Evolutionary conservation across 2,888 invertebrate species (phyloP).

Genomic region (Copidosoma aretas): DNA sequence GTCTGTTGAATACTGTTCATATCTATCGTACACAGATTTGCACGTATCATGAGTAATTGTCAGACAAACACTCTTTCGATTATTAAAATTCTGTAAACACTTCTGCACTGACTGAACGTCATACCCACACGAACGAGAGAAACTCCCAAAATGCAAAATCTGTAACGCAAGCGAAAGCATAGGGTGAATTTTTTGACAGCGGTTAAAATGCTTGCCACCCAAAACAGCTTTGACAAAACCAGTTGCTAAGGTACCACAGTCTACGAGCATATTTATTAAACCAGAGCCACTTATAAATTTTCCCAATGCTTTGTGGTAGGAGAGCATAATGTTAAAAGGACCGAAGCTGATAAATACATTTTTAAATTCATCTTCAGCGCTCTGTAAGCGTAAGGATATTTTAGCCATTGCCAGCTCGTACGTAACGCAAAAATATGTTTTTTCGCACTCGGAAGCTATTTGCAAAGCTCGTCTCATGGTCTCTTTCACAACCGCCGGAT

Average conservation of each 20-base stretch:
- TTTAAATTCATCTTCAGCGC: slow-evolving; percentile 47
- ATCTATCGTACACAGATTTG: no score
- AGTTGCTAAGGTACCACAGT: slow-evolving; percentile 33
- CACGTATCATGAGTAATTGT: no score
- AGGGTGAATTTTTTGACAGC: slow-evolving; percentile 36
- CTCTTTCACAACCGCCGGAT: slow-evolving; percentile 45
- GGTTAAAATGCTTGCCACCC: slow-evolving; percentile 43
- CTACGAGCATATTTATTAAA: slow-evolving; percentile 13
- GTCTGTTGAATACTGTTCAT: no score
- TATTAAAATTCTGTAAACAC: no score
- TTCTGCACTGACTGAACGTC: no score
- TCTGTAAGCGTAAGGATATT: slow-evolving; percentile 47
- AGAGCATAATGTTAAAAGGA: slow-evolving; percentile 51
- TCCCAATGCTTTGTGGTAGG: slow-evolving; percentile 49
- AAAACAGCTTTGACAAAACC: slow-evolving; percentile 42
- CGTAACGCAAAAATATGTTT: slow-evolving; percentile 45
- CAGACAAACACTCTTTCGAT: no score
- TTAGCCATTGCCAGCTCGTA: slow-evolving; percentile 49
- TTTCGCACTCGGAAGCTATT: slow-evolving; percentile 44
- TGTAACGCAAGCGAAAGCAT: slow-evolving; percentile 25
- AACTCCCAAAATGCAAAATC: slow-evolving; percentile 45
- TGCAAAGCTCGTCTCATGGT: slow-evolving; percentile 45
- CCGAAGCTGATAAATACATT: slow-evolving; percentile 56
- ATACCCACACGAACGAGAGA: no score
- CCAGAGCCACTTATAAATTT: slow-evolving; percentile 41